Conservation (phyloP, 2,113 vertebrate species). For the Leucoraja erinaceus region DNA sequence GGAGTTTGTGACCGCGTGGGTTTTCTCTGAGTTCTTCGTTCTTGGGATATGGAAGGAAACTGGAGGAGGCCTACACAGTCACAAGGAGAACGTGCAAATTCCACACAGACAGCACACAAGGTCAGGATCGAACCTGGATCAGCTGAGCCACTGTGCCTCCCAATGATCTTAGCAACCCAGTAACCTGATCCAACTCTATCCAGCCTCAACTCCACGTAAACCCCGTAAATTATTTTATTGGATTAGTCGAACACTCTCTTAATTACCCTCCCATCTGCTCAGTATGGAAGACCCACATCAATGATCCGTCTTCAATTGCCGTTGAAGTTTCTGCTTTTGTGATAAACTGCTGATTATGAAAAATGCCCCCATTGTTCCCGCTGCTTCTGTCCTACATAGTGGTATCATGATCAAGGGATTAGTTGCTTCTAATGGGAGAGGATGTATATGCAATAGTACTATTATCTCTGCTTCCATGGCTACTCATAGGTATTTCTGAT, state of each 20-base stretch:
- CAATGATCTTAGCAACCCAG: too few species aligned
- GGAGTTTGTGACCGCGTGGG: too few species aligned
- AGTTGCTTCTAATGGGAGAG: not conserved
- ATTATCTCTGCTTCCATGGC: not conserved
- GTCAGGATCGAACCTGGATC: too few species aligned
- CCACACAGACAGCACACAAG: too few species aligned
- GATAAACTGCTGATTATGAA: not conserved
- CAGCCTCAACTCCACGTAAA: not conserved
- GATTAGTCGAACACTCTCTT: not conserved
- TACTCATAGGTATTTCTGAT: not conserved
- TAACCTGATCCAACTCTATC: too few species aligned
- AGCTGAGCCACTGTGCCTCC: too few species aligned
- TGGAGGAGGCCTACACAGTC: too few species aligned
- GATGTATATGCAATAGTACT: not conserved
- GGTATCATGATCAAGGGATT: not conserved
- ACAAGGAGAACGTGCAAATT: too few species aligned
- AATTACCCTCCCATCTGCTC: not conserved
- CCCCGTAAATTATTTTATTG: not conserved
- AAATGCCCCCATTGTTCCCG: too few species aligned
- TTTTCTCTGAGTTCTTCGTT: too few species aligned
- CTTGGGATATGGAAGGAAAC: too few species aligned
- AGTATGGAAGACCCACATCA: not conserved
- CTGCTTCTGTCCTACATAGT: not conserved
- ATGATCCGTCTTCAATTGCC: not conserved
- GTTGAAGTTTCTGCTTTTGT: not conserved